phyloP scores from a whole-genome alignment of 2,797 vertebrate species.

The Rhinella marina region DNA sequence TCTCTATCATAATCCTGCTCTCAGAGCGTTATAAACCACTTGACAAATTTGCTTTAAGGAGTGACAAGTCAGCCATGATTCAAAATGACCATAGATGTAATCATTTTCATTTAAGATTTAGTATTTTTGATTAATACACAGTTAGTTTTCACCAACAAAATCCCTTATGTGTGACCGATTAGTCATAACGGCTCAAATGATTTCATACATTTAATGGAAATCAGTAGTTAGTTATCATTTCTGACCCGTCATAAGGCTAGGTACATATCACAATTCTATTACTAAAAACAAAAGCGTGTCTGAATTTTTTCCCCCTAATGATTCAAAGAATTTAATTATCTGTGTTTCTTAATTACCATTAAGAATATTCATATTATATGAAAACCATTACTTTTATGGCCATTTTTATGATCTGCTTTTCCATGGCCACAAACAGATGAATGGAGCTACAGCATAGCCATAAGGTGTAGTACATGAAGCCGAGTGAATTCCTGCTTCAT shows the following conservation, averaged over 20 bases:
- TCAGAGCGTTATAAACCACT: no score
- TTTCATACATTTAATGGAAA: background rate
- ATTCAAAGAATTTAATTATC: background rate
- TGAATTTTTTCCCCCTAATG: background rate
- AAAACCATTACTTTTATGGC: conserved; percentile 1
- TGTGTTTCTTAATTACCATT: background rate
- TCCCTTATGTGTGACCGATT: background rate
- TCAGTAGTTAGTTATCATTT: background rate
- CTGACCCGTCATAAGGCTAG: no score
- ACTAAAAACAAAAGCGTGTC: no score
- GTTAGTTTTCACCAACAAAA: background rate
- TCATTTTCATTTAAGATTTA: background rate
- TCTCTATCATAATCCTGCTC: no score
- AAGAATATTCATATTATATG: background rate
- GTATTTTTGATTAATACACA: background rate
- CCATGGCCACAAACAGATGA: background rate
- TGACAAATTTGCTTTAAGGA: no score
- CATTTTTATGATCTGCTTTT: background rate
- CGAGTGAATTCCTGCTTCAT: background rate
- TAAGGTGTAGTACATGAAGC: background rate
- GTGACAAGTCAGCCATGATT: background rate
- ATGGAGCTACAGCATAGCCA: background rate
- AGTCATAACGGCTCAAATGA: background rate
- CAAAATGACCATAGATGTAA: conserved; percentile 15
- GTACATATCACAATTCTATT: no score